A percentile compares a stretch with the other conserved stretches of the same genome.
phyloP scores from a whole-genome alignment of 2,888 invertebrate genomes.

The Cheilosia vulpina region DNA sequence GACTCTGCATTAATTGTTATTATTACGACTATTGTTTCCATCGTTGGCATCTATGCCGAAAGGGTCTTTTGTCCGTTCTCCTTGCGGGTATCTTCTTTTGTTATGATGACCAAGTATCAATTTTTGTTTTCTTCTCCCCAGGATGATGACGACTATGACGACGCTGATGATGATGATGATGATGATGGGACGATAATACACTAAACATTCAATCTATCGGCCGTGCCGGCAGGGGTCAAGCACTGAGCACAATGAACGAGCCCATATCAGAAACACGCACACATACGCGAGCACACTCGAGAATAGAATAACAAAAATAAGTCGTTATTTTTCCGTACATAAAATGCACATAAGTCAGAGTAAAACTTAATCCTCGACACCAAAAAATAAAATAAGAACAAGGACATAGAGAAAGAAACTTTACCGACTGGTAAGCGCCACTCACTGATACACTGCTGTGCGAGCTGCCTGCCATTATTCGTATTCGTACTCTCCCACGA shows the following conservation, averaged over 20 bases:
- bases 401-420: slow-evolving; percentile 50
- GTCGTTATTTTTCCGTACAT: slow-evolving; percentile 61
- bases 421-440: slow-evolving; percentile 65
- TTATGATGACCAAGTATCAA: slow-evolving; percentile 66
- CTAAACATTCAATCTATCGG: slow-evolving; percentile 30
- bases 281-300: slow-evolving; percentile 3
- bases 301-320: slow-evolving; percentile 31
- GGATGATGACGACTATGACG: neutral
- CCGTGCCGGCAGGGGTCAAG: slow-evolving; percentile 31
- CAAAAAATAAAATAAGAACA: slow-evolving; percentile 27
- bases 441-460: slow-evolving; percentile 37
- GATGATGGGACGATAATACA: slow-evolving; percentile 41
- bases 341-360: slow-evolving; percentile 68
- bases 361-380: slow-evolving; percentile 41
- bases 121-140: slow-evolving; percentile 45
- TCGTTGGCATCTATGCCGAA: slow-evolving; percentile 6
- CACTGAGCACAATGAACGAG: slow-evolving; percentile 43
- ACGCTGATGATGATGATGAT: slow-evolving; percentile 27
- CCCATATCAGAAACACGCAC: neutral
- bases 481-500: slow-evolving; percentile 45
- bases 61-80: slow-evolving; percentile 46
- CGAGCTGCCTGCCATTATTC: slow-evolving; percentile 5
- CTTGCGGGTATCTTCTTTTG: slow-evolving; percentile 52
- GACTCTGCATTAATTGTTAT: slow-evolving; percentile 66
- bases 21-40: slow-evolving; percentile 50